Evolutionary conservation across 1,140 invertebrate species (phyloP), one percentile per base, ranked within the genome.

Genomic region (Drosophila asahinai): DNA sequence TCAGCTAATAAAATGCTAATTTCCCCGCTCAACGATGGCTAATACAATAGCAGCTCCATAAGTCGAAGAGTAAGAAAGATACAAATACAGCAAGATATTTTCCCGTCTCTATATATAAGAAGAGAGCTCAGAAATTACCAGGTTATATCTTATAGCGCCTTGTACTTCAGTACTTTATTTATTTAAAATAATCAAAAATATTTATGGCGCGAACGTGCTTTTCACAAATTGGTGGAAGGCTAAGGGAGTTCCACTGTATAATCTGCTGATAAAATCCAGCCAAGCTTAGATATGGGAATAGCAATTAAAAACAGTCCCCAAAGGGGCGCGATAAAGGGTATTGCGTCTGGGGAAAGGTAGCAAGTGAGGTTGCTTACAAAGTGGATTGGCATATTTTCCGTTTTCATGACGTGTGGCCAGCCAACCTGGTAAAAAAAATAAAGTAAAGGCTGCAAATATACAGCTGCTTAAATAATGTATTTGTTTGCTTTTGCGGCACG

Each of bases 1-100:
- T 74, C 49, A 55, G 60, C 76, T 84, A 81, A 86, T 89, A 78
- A 89, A 89, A 87, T 87, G 84, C 77, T 89, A 81, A 87, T 83
- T 89, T 60, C 17, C 30, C 19, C n/a, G 2, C 33, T 11, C 51
- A 63, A 30, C 33, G 8, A 22, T 59, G 49, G 57, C 43, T 49
- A 71, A 43, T 22, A 51, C 47, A 66, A 48, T 70, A 3, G 5
- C 7, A 45, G 5, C 30, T 27, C 19, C 1, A 7, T 38, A 55
- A 38, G 12, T 9, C 8, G 47, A 62, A 30, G 30, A 19, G 6
- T 33, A 17, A 5, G 11, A 12, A 22, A 8, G 22, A 36, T 15
- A 4, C 17, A 19, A 54, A n/a, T n/a, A n/a, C 15, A 1, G 5
- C 40, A 42, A 42, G 15, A 42, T 42, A 42, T 7, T 42, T 42